Percentiles rank a stretch among this genome's conserved stretches.
phyloP scores from a whole-genome alignment of 2,888 invertebrate genomes.

The Frankliniella intonsa region DNA sequence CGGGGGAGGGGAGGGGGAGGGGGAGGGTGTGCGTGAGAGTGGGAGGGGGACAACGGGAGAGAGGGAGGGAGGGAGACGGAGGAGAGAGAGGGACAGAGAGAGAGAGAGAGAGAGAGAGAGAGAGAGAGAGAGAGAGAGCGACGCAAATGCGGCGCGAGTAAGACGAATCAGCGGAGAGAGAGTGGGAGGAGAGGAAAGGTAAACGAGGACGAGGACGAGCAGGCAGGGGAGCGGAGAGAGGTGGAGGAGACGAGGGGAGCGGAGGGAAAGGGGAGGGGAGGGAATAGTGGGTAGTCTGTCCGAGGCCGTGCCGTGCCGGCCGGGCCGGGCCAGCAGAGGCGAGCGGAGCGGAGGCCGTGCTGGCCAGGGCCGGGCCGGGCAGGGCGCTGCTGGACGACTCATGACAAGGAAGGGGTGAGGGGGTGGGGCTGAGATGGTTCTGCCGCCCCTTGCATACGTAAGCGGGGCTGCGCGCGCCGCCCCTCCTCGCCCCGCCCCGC shows the following conservation, averaged over 20 bases:
- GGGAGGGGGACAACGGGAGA: background rate
- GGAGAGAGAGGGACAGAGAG: background rate
- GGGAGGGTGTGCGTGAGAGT: background rate
- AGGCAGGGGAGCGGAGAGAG: background rate
- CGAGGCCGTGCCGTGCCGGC: slow-evolving; percentile 8
- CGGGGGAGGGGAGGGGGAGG: background rate
- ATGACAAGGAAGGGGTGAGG: slow-evolving; percentile 10
- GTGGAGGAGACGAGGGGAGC: background rate
- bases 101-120: background rate
- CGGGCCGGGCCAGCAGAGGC: background rate
- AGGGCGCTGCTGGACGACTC: slow-evolving; percentile 4
- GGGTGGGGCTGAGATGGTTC: slow-evolving; percentile 4
- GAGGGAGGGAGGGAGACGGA: background rate
- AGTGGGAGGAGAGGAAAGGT: background rate
- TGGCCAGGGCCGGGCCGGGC: background rate
- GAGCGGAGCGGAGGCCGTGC: background rate
- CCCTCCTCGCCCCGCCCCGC: background rate
- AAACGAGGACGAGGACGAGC: background rate
- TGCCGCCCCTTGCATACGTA: slow-evolving; percentile 21
- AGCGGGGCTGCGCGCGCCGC: slow-evolving; percentile 1
- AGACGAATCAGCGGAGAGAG: background rate
- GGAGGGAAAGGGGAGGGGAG: background rate
- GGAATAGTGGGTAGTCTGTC: slow-evolving; percentile 13
- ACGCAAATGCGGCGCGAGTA: background rate
- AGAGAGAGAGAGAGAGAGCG: background rate